Evolutionary conservation across 2,797 vertebrate species (phyloP), one percentile per base, ranked within the genome.

Genomic region (Lepus townsendii): DNA sequence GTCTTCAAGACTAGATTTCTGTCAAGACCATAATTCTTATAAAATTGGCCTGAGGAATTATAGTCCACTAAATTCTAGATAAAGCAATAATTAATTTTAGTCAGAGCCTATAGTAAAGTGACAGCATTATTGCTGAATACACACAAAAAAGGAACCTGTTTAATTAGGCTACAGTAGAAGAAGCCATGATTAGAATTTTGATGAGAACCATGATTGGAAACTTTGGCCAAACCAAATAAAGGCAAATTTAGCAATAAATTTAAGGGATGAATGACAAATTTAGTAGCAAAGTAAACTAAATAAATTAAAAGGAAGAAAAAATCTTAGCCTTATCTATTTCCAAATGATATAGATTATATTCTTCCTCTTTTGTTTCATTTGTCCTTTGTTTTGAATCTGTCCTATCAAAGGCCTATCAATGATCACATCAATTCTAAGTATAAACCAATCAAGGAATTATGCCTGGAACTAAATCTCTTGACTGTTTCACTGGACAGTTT

Each of bases 61-160:
- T 66, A 78, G 91, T 82, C 72, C 65, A 92, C 85, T 38, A 80
- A 92, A 42, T 96, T 93, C 66, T 94, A 93, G 90, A 84, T 95
- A 96, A 97, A 90, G 80, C 93, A 96, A 93, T 95, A 94, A 97
- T 96, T 95, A 95, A 94, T 96, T 96, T 91, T 83, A 83, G 92
- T 83, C 65, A 85, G 62, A 78, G 17, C 94, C 63, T 94, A 88
- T 78, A 91, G 93, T 93, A 84, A 96, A 78, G 62, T 66, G 76
- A 91, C 80, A 90, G 54, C 35, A 62, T 94, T 96, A 92, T 83
- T 97, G 90, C 86, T 94, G 83, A 95, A 78, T 96, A 93, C 63
- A 88, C 27, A 93, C 79, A 90, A 80, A 83, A 94, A 93, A 83
- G 32, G 68, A 90, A 90, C 69, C 89, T 91, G 65, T 82, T 95